Percentiles rank a stretch among this genome's conserved stretches.
These are phyloP conservation scores for Atherix ibis DNA, from an alignment of 2,888 invertebrate genomes.

Conservation along the genomic window DNA sequence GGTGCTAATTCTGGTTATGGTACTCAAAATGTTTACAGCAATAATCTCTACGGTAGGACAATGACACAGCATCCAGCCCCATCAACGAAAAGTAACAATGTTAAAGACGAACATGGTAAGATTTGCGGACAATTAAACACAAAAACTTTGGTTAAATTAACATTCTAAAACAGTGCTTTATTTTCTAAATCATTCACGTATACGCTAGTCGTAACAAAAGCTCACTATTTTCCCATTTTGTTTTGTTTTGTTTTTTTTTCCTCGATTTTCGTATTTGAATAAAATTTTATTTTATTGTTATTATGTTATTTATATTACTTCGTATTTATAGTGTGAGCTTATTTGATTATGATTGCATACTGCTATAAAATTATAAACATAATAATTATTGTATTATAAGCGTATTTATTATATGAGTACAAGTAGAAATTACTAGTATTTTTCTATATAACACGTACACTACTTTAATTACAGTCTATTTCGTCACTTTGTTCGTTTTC, in stretches of 20 bases:
- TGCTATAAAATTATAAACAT: too few species aligned
- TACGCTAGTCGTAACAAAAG: neutral
- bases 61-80: constrained; percentile 7
- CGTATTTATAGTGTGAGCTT: too few species aligned
- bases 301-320: too few species aligned
- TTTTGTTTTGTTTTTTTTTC: constrained; percentile 3
- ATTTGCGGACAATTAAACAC: neutral
- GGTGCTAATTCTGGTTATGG: constrained; percentile 9
- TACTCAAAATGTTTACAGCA: constrained; percentile 13
- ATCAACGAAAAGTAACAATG: constrained; percentile 12
- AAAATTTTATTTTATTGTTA: constrained; percentile 1
- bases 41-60: constrained; percentile 12
- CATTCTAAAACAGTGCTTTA: neutral
- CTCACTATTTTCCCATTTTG: neutral
- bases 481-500: too few species aligned
- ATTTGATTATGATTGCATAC: too few species aligned
- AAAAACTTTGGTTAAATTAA: neutral
- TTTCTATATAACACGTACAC: too few species aligned
- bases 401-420: too few species aligned
- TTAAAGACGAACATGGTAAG: constrained; percentile 20
- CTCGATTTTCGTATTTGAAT: neutral
- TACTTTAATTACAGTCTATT: too few species aligned
- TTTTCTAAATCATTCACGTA: neutral
- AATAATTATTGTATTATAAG: too few species aligned
- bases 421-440: too few species aligned